Base-by-base conservation (phyloP, 2,888 invertebrate genomes). In the Acleris sparsana region DNA sequence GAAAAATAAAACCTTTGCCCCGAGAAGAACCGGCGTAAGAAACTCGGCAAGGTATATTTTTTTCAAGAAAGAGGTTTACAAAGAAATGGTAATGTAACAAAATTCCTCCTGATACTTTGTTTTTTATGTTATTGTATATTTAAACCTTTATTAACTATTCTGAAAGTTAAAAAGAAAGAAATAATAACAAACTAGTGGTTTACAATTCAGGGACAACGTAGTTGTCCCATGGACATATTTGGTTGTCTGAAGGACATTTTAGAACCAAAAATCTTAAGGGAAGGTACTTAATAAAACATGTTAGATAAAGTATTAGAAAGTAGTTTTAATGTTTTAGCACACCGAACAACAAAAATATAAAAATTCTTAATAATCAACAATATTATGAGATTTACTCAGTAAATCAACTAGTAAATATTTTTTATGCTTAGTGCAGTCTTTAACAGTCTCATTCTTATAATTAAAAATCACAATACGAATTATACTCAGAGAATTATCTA, bases 21-120 rank as follows among this genome's bases (percentile, higher is more conserved):
- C n/a, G n/a, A n/a, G n/a, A n/a, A n/a, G n/a, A n/a, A n/a, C n/a
- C n/a, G n/a, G n/a, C n/a, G n/a, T n/a, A n/a, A n/a, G n/a, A n/a
- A n/a, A n/a, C n/a, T n/a, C n/a, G n/a, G n/a, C n/a, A n/a, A n/a
- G n/a, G n/a, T n/a, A n/a, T n/a, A n/a, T n/a, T n/a, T n/a, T n/a
- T n/a, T n/a, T n/a, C n/a, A n/a, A n/a, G n/a, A n/a, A n/a, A n/a
- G n/a, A n/a, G n/a, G n/a, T n/a, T 29, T 16, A 29, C 7, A 29
- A 29, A 53, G 53, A 29, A 53, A 53, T 29, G 25, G 53, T 29
- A 29, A 53, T 53, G 51, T 20, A 51, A 51, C 22, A 51, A 51
- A 51, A 51, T 51, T 51, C 51, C 51, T 51, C 20, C 51, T 51
- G 51, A 13, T 51, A 51, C 51, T 22, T 51, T 11, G 51, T 51